Conservation (phyloP, 1,140 invertebrate genomes). For the Leptonema lineaticorne region DNA sequence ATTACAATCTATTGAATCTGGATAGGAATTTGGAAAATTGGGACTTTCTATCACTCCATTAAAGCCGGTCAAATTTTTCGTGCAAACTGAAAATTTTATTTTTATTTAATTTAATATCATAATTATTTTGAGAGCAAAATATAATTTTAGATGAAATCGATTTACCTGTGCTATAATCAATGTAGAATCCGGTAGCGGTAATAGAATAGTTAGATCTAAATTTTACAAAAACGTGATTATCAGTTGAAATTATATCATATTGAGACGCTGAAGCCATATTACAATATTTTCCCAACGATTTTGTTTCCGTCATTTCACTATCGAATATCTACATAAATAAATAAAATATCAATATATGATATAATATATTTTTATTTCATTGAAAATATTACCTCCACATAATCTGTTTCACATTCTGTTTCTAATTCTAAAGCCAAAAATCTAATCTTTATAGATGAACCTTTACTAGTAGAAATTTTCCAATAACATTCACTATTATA, state of each 20-base stretch:
- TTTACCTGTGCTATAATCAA: slow-evolving; percentile 59
- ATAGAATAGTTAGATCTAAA: slow-evolving; percentile 65
- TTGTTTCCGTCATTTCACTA: slow-evolving; percentile 51
- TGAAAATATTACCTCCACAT: slow-evolving; percentile 60
- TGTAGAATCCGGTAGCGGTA: slow-evolving; percentile 67
- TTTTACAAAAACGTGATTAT: slow-evolving; percentile 65
- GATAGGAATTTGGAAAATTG: slow-evolving; percentile 70
- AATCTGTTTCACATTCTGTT: slow-evolving; percentile 65
- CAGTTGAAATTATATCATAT: slow-evolving; percentile 53
- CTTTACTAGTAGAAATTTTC: slow-evolving; percentile 72
- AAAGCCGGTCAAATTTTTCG: slow-evolving; percentile 59
- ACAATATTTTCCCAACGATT: slow-evolving; percentile 62
- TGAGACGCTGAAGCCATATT: slow-evolving; percentile 44
- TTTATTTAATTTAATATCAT: background rate
- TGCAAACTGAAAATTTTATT: slow-evolving; percentile 58
- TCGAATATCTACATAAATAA: slow-evolving; percentile 54
- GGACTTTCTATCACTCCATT: slow-evolving; percentile 77
- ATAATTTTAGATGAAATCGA: too few relatives aligned
- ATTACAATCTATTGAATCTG: slow-evolving; percentile 62
- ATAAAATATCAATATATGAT: too few relatives aligned
- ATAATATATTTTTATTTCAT: too few relatives aligned
- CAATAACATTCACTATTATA: slow-evolving; percentile 75
- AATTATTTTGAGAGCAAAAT: too few relatives aligned
- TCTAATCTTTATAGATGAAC: slow-evolving; percentile 64
- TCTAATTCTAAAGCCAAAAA: slow-evolving; percentile 78